These are phyloP conservation scores for Empidonax alnorum DNA, from an alignment of 2,113 vertebrate species.

Conservation along the genomic window DNA sequence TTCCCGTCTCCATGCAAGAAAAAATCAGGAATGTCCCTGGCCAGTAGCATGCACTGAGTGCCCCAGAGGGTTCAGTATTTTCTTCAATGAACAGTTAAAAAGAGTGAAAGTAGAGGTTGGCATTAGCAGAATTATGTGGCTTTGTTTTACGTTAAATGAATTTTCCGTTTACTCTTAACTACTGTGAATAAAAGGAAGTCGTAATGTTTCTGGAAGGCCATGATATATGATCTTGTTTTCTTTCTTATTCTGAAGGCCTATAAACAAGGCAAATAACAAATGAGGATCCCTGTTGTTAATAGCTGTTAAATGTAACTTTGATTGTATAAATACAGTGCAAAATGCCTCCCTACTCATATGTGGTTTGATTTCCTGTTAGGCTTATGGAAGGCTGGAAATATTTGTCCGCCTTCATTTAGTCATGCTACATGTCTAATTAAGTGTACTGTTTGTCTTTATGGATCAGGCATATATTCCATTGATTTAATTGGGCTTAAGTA, in stretches of 20 bases:
- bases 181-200: conserved; percentile 45
- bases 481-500: not conserved
- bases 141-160: conserved; percentile 9
- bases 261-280: not conserved
- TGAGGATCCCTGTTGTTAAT: not conserved
- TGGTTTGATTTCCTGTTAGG: not conserved
- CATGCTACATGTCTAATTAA: not conserved
- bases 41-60: not conserved
- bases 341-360: not conserved
- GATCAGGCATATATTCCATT: not conserved
- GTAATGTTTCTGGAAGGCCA: conserved; percentile 28
- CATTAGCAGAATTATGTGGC: conserved; percentile 3
- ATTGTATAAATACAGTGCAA: not conserved
- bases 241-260: conserved; percentile 13
- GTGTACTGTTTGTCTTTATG: not conserved
- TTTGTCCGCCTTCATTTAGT: not conserved
- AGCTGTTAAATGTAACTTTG: not conserved
- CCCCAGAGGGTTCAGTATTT: not conserved
- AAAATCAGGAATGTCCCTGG: not conserved
- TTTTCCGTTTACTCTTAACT: conserved; percentile 16
- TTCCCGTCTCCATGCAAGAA: not conserved
- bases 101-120: conserved; percentile 40
- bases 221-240: conserved; percentile 44
- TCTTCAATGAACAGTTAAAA: conserved; percentile 42
- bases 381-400: not conserved